Percentiles rank a stretch among this genome's conserved stretches.
These are phyloP conservation scores for Notiomystis cincta DNA, from an alignment of 2,113 vertebrate genomes.

Conservation along the genomic window DNA sequence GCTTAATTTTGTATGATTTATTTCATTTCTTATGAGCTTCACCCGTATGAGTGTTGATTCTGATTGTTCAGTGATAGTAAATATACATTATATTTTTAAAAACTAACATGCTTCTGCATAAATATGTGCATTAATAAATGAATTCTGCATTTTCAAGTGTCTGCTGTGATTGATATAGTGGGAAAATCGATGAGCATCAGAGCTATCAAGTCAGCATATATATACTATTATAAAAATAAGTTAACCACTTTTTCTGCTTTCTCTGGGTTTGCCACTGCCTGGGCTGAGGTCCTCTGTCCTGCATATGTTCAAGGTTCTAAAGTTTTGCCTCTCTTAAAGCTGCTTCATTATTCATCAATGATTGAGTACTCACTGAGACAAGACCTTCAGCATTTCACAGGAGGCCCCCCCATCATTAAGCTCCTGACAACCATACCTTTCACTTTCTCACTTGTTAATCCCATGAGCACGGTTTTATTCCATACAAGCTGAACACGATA, in stretches of 20 bases:
- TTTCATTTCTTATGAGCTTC: background rate
- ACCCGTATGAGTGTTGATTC: background rate
- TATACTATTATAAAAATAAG: background rate
- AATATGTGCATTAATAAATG: background rate
- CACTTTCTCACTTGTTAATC: background rate
- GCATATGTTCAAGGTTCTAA: background rate
- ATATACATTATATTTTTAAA: background rate
- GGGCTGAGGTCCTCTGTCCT: background rate
- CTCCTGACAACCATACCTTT: background rate
- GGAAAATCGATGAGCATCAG: background rate
- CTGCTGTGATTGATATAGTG: background rate
- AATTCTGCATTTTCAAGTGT: background rate
- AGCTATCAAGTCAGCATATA: background rate
- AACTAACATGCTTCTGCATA: background rate
- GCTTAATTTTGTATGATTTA: background rate
- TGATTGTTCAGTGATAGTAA: background rate
- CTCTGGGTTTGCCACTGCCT: background rate
- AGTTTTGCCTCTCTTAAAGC: background rate
- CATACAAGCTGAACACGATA: background rate
- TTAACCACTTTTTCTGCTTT: background rate
- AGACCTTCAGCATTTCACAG: background rate
- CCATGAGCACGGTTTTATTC: background rate
- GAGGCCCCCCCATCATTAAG: background rate
- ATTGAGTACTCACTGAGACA: background rate
- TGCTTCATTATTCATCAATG: background rate